A percentile compares a stretch with the other conserved stretches of the same genome.
Conservation (phyloP, 2,888 invertebrate genomes). For the Proisotoma minuta region DNA sequence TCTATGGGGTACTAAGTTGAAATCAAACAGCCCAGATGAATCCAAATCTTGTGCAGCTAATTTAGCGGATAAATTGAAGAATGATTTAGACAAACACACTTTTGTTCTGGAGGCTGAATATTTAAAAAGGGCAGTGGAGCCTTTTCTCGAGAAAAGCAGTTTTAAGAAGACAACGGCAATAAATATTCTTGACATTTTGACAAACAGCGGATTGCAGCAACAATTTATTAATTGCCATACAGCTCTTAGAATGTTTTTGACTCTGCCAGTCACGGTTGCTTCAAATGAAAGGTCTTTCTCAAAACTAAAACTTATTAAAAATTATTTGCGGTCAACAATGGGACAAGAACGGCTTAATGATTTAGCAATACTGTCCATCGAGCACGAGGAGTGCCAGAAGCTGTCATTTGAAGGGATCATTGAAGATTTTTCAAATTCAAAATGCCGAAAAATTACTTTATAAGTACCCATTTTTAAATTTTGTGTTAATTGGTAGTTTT, state of each 20-base stretch:
- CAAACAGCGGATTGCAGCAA: neutral
- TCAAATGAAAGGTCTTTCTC: neutral
- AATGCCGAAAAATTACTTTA: neutral
- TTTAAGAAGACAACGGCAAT: neutral
- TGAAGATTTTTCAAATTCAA: neutral
- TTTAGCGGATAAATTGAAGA: neutral
- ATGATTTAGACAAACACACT: neutral
- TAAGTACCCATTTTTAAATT: no score
- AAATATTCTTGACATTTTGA: constrained; percentile 5
- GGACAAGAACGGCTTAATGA: neutral
- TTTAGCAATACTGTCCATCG: neutral
- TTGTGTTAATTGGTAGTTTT: no score
- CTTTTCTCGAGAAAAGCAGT: neutral
- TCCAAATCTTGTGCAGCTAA: neutral
- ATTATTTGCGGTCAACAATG: neutral
- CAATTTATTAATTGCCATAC: neutral
- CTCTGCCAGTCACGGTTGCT: neutral
- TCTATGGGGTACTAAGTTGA: neutral
- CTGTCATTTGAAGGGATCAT: neutral
- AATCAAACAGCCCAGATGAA: neutral
- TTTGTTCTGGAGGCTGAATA: neutral
- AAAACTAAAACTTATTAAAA: neutral
- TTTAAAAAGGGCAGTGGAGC: neutral
- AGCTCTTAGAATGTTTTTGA: neutral
- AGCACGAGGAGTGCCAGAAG: neutral